Base-by-base conservation (phyloP, 2,113 vertebrate species). In the Isurus oxyrinchus region DNA sequence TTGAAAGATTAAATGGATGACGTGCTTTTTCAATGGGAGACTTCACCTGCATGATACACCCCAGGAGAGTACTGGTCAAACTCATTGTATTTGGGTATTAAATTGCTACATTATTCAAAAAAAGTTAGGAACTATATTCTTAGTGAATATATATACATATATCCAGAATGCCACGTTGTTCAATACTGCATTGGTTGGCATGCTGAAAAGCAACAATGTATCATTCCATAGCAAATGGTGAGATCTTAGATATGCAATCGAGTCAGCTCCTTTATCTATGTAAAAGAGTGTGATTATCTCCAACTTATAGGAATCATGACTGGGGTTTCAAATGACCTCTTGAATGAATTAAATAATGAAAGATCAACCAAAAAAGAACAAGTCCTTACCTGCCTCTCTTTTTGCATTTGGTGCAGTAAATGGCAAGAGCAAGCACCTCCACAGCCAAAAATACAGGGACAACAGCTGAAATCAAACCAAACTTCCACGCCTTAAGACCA, bases 401-500 rank as follows among this genome's bases (percentile, higher is more conserved):
- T 96, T 0, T 96, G n/a, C 90, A 63, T 5, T 96, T 57, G 61
- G 94, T 97, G 1, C 53, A 96, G 95, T 91, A 96, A 95, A 55
- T 21, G 66, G 11, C 63, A n/a, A 96, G 97, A 96, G 93, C 44
- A 53, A 96, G 6, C 96, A 35, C 96, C 59, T 97, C 72, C 96
- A 96, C 25, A 8, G 23, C 76, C 63, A 0, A 0, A 16, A 94
- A 96, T 31, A 81, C 1, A 40, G 90, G 90, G 59, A 94, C 2
- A 96, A 49, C 81, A 96, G 57, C 55, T 96, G 76, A 61, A 3
- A 97, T 96, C 59, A 94, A 1, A 95, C 3, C 35, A 72, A 35
- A 96, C 96, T 96, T 57, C 40, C 79, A 97, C 5, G 66, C 96
- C 96, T 97, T 96, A 87, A 91, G 91, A 96, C 96, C 88, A 67